These are phyloP conservation scores for Mythimna loreyi DNA, from an alignment of 2,888 invertebrate genomes.

Conservation along the genomic window DNA sequence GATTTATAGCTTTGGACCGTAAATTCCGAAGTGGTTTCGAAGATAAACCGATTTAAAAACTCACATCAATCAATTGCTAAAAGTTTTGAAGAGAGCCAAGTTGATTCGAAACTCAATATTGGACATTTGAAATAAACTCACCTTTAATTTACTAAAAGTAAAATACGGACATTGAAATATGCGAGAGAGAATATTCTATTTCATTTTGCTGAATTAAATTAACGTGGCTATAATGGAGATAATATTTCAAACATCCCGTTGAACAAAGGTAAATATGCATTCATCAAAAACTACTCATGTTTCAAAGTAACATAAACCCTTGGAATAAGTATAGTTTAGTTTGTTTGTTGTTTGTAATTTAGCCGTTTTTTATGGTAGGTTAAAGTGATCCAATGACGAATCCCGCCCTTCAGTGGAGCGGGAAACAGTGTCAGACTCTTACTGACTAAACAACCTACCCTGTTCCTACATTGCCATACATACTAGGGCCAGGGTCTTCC, in stretches of 20 bases:
- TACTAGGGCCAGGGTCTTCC: too few species aligned
- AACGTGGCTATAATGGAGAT: slow-evolving; percentile 16
- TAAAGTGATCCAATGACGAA: too few species aligned
- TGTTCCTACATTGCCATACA: too few species aligned
- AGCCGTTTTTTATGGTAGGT: too few species aligned
- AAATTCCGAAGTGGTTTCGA: slow-evolving; percentile 39
- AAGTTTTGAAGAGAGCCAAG: slow-evolving; percentile 35
- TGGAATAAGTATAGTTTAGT: too few species aligned
- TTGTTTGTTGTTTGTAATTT: too few species aligned
- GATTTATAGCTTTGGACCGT: slow-evolving; percentile 38
- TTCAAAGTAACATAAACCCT: slow-evolving; percentile 15
- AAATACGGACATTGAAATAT: slow-evolving; percentile 28
- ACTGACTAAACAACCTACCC: too few species aligned
- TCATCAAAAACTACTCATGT: slow-evolving; percentile 20
- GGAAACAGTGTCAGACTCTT: too few species aligned
- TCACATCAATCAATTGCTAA: slow-evolving; percentile 36
- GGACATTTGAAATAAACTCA: slow-evolving; percentile 41
- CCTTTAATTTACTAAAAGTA: slow-evolving; percentile 35
- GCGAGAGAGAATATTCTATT: slow-evolving; percentile 26
- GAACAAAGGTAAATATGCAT: slow-evolving; percentile 7
- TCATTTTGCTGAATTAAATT: slow-evolving; percentile 43
- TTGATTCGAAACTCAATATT: slow-evolving; percentile 34
- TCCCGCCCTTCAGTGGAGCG: too few species aligned
- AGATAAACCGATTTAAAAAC: slow-evolving; percentile 53
- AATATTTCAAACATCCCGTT: not conserved